Evolutionary conservation across 2,797 vertebrate species (phyloP), one percentile per base, ranked within the genome.

Genomic region (Melopsittacus undulatus): DNA sequence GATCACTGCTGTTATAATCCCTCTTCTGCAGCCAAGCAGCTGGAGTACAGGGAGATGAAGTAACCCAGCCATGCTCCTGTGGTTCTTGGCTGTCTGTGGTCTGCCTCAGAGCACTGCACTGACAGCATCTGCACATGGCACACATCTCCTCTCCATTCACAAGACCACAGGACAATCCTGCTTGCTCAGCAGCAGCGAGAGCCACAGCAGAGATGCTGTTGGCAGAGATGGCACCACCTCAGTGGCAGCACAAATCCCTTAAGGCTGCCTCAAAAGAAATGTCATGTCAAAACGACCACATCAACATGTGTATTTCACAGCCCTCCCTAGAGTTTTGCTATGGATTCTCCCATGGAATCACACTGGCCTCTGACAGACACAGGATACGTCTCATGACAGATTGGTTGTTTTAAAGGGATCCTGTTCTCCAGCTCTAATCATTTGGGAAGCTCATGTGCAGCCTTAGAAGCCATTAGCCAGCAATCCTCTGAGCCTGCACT

Each of bases 61-160:
- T 15, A 27, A 46, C n/a, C 11, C 1, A 1, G 9, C 17, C 16
- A 0, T 2, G 6, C 38, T 49, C 42, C 54, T 26, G 61, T 5
- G 21, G 29, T 19, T 49, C 59, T 61, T 66, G 51, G 64, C 38
- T 59, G 40, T 2, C 52, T 22, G 59, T 2, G 10, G 6, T 16
- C 10, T 51, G 54, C 29, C 63, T 10, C 26, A 29, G 64, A 66
- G 61, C 59, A 21, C 38, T 11, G 49, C 32, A 24, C 34, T 11
- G 3, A 8, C 45, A 11, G n/a, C 5, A 2, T n/a, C 66, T 21
- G 23, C 18, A 8, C 43, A 40, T 32, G 7, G 32, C 68, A 29
- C 80, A 24, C 2, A 2, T 5, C 27, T 49, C 8, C 10, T 61
- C 36, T 52, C 43, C 4, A 0, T 21, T 30, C 1, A 1, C 43